These are phyloP conservation scores for Ophion ellenae DNA, from an alignment of 2,888 invertebrate species.

Conservation along the genomic window DNA sequence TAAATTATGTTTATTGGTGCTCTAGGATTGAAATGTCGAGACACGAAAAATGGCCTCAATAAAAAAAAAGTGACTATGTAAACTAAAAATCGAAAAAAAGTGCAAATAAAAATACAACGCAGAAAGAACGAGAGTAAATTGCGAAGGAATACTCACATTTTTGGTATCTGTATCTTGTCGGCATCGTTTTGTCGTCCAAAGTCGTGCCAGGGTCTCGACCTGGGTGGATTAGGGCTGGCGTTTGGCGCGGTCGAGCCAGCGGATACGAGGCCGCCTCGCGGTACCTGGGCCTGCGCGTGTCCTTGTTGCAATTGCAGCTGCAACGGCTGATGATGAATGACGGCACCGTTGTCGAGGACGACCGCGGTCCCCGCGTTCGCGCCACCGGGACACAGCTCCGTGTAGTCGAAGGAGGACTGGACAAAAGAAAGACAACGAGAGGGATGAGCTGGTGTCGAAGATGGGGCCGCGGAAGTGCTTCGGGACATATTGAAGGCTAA, in stretches of 20 bases:
- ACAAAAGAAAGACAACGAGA: not conserved
- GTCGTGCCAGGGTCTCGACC: slow-evolving; percentile 96
- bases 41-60: not conserved
- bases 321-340: slow-evolving; percentile 85
- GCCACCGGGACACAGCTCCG: slow-evolving; percentile 91
- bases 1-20: not conserved
- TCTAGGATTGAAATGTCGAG: not conserved
- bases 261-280: slow-evolving; percentile 83
- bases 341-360: slow-evolving; percentile 84
- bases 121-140: too few species aligned
- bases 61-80: not conserved
- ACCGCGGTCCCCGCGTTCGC: slow-evolving; percentile 84
- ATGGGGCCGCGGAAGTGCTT: too few species aligned
- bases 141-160: slow-evolving; percentile 91
- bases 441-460: not conserved
- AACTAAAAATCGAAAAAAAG: not conserved
- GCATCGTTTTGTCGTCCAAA: slow-evolving; percentile 97
- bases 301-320: slow-evolving; percentile 84
- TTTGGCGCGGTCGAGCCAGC: slow-evolving; percentile 78
- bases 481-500: too few species aligned
- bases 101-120: too few species aligned
- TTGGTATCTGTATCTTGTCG: slow-evolving; percentile 98
- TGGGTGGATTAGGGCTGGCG: slow-evolving; percentile 84
- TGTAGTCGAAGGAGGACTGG: slow-evolving; percentile 95
- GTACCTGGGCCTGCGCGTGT: slow-evolving; percentile 86